phyloP scores from a whole-genome alignment of 2,113 vertebrate species.

The Terrapene triunguis region DNA sequence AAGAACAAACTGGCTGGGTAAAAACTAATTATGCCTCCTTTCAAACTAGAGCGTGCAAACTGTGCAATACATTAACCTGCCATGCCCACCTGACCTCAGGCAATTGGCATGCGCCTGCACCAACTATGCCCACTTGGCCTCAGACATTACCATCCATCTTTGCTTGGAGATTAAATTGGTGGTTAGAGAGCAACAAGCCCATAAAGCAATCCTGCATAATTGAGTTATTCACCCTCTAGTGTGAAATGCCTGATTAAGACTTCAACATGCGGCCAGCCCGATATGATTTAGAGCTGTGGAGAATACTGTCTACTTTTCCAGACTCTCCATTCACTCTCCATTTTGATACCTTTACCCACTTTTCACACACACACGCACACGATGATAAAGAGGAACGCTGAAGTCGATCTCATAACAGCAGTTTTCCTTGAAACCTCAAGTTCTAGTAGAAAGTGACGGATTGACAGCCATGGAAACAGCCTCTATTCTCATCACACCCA shows the following conservation, averaged over 20 bases:
- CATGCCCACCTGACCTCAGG: neutral
- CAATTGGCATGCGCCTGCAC: neutral
- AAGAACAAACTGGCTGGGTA: constrained; percentile 1
- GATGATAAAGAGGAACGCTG: neutral
- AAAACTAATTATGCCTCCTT: fast-evolving
- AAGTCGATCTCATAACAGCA: neutral
- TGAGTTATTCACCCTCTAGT: constrained; percentile 4
- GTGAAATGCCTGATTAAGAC: neutral
- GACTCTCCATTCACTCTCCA: neutral
- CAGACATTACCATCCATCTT: neutral
- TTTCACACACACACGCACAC: fast-evolving
- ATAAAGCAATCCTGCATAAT: constrained; percentile 4
- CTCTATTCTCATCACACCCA: neutral
- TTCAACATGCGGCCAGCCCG: neutral
- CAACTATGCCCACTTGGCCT: neutral
- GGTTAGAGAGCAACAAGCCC: neutral
- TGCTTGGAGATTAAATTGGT: neutral
- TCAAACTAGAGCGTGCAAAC: neutral
- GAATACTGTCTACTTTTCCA: constrained; percentile 20
- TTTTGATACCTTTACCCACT: neutral
- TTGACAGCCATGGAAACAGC: neutral
- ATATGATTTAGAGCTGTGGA: neutral
- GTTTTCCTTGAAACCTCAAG: neutral
- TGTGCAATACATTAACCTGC: fast-evolving
- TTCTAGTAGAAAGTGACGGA: neutral